These are phyloP conservation scores for Diplodus sargus DNA, from an alignment of 2,797 vertebrate species.

Conservation along the genomic window DNA sequence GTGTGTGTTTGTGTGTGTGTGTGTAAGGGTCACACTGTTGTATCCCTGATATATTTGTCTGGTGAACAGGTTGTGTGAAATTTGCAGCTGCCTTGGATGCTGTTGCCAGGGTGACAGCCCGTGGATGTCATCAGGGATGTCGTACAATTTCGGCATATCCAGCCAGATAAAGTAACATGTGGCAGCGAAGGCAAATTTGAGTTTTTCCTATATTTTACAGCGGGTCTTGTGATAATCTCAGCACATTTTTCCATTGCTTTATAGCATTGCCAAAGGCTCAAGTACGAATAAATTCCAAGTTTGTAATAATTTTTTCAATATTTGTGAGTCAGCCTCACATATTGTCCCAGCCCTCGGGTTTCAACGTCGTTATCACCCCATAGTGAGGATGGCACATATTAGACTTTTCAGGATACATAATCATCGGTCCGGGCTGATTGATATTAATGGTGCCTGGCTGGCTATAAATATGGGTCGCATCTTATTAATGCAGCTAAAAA, in stretches of 20 bases:
- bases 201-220: background rate
- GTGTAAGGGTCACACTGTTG: constrained; percentile 35
- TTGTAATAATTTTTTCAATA: background rate
- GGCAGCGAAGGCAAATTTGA: background rate
- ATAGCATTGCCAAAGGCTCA: background rate
- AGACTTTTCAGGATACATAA: background rate
- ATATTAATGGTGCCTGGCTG: constrained; percentile 10
- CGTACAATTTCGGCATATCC: background rate
- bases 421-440: background rate
- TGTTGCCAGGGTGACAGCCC: constrained; percentile 63
- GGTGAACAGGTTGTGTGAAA: constrained; percentile 18
- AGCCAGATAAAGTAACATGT: background rate
- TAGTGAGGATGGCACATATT: background rate
- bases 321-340: background rate
- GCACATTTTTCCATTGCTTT: background rate
- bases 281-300: background rate
- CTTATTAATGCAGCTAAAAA: constrained; percentile 11
- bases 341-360: background rate
- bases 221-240: background rate
- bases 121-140: constrained; percentile 35
- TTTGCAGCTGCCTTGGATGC: constrained; percentile 31
- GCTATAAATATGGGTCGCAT: constrained; percentile 22
- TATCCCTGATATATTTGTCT: constrained; percentile 37
- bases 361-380: background rate
- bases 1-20: constrained; percentile 41